Evolutionary conservation across 2,113 vertebrate species (phyloP).

Genomic region (Coturnix japonica): DNA sequence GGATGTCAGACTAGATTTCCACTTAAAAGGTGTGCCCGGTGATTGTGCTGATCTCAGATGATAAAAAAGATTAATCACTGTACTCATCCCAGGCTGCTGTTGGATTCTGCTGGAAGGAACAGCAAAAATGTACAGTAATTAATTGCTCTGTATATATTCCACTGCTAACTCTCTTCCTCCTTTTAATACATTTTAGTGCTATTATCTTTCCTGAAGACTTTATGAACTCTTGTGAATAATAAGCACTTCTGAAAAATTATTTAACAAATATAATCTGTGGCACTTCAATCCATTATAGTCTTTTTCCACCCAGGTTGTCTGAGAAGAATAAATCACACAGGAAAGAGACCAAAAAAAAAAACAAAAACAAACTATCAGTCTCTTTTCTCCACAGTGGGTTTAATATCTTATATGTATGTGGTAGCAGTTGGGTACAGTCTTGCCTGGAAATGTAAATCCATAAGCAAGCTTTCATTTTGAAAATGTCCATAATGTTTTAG

Average conservation of each 20-base stretch:
- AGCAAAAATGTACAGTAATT: background rate
- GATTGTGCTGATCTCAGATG: background rate
- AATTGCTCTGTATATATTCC: background rate
- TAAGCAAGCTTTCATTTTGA: background rate
- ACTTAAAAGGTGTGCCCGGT: background rate
- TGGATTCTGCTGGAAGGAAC: background rate
- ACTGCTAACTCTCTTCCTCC: background rate
- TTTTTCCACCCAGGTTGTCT: background rate
- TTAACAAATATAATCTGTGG: background rate
- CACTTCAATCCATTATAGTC: background rate
- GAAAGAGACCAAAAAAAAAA: background rate
- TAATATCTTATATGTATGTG: background rate
- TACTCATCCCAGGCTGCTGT: background rate
- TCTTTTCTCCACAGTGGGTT: background rate
- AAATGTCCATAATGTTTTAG: background rate
- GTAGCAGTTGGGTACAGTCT: background rate
- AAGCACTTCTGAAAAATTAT: constrained; percentile 12
- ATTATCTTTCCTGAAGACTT: constrained; percentile 12
- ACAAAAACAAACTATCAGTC: background rate
- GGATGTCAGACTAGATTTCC: constrained; percentile 26
- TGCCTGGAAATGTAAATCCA: background rate
- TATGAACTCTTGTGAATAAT: background rate
- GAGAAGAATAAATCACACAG: background rate
- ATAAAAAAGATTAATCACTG: constrained; percentile 44
- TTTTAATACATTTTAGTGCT: constrained; percentile 19